Evolutionary conservation across 2,113 vertebrate genomes (phyloP).

Genomic region (Pluvialis apricaria): DNA sequence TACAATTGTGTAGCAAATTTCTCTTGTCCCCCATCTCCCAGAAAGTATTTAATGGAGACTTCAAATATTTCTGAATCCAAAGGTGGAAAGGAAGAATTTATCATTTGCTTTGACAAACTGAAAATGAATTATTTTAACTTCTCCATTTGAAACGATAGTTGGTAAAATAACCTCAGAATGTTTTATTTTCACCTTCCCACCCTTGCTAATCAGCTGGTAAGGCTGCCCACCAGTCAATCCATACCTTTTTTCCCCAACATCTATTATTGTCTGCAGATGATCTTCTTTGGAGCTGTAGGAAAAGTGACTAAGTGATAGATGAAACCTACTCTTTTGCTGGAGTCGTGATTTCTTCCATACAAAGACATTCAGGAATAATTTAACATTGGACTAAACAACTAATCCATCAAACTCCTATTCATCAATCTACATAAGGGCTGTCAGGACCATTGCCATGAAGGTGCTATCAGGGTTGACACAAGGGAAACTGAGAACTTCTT

Average conservation of each 20-base stretch:
- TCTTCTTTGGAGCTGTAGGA: background rate
- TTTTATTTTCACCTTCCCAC: background rate
- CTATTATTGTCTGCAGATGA: background rate
- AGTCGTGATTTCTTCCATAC: background rate
- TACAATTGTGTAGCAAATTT: background rate
- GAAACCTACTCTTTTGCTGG: background rate
- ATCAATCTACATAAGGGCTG: background rate
- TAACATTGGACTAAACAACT: background rate
- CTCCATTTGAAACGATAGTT: background rate
- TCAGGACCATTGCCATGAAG: background rate
- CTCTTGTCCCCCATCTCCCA: background rate
- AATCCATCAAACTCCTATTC: background rate
- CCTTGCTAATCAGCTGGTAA: background rate
- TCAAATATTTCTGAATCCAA: background rate
- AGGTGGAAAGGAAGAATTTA: background rate
- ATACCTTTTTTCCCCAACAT: background rate
- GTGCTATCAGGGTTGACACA: background rate
- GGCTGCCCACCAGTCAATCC: background rate
- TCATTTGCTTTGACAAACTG: background rate
- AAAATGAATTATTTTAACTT: background rate
- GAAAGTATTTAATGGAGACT: background rate
- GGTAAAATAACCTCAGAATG: background rate
- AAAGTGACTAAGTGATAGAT: background rate
- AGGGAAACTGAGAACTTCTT: background rate
- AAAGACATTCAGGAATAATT: background rate